A percentile compares a stretch with the other conserved stretches of the same genome.
Evolutionary conservation across 2,888 invertebrate genomes (phyloP).

Genomic region (Oligia latruncula): DNA sequence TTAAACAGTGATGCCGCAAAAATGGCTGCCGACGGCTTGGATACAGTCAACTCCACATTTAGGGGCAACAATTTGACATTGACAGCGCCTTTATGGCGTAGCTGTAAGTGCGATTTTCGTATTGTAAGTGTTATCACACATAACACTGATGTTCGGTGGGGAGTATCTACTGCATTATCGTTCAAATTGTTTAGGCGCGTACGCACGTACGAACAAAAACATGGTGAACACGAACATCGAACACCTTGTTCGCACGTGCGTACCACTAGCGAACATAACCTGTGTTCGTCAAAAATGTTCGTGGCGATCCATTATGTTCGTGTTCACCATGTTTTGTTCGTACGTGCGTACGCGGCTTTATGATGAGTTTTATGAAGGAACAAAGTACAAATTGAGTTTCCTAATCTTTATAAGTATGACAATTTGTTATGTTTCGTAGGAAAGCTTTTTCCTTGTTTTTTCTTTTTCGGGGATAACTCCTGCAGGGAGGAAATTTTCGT

Average conservation of each 20-base stretch:
- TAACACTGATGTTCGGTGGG: not conserved
- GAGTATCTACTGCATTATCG: conserved; percentile 15
- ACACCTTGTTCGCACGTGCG: no score
- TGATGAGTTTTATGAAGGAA: conserved; percentile 46
- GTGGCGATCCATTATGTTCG: no score
- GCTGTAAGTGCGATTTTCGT: not conserved
- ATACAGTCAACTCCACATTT: not conserved
- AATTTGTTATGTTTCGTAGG: conserved; percentile 32
- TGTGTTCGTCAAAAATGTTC: no score
- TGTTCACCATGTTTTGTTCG: no score
- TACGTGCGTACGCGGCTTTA: no score
- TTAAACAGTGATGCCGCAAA: conserved; percentile 20
- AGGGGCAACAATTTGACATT: not conserved
- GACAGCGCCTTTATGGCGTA: not conserved
- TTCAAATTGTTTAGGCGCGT: conserved; percentile 38
- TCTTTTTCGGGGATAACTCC: not conserved
- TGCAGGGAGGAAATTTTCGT: not conserved
- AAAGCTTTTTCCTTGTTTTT: conserved; percentile 23
- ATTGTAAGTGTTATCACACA: not conserved
- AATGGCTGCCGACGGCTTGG: not conserved
- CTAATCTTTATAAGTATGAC: conserved; percentile 38
- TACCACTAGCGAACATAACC: no score
- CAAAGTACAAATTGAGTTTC: conserved; percentile 53
- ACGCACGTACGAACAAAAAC: no score
- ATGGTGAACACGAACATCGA: no score